These are phyloP conservation scores for Hipparchia semele DNA, from an alignment of 2,888 invertebrate species.

Conservation along the genomic window DNA sequence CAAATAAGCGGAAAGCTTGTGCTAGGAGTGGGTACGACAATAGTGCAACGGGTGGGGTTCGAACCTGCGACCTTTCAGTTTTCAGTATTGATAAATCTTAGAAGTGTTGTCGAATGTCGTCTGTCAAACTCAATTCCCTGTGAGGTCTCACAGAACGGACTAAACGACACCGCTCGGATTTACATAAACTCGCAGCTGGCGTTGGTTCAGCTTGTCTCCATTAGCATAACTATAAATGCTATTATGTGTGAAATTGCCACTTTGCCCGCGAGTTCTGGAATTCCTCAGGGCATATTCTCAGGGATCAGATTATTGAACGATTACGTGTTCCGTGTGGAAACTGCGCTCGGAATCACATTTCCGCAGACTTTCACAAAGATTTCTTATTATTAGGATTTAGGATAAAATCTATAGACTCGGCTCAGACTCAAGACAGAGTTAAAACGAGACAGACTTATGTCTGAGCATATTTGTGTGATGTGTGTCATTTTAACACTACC, in stretches of 20 bases:
- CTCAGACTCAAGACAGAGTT: too few species aligned
- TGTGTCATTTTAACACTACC: too few species aligned
- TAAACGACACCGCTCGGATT: constrained; percentile 9
- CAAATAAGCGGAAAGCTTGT: too few species aligned
- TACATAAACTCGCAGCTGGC: constrained; percentile 18
- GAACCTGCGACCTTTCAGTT: too few species aligned
- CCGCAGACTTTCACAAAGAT: too few species aligned
- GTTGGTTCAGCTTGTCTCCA: constrained; percentile 22
- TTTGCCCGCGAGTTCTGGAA: constrained; percentile 10
- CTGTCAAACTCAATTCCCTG: constrained; percentile 1
- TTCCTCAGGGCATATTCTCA: constrained; percentile 5
- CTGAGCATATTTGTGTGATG: too few species aligned
- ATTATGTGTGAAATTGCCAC: constrained; percentile 21
- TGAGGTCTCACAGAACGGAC: background rate
- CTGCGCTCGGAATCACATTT: too few species aligned
- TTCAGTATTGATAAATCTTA: background rate
- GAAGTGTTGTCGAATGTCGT: background rate
- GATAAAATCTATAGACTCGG: too few species aligned
- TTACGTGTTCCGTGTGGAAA: background rate
- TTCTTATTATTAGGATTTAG: too few species aligned
- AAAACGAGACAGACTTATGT: too few species aligned
- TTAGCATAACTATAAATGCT: constrained; percentile 24
- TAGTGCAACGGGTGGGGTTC: too few species aligned
- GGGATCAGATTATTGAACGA: constrained; percentile 11
- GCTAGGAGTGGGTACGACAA: too few species aligned